A percentile compares a stretch with the other conserved stretches of the same genome.
These are phyloP conservation scores for Gouania willdenowi DNA, from an alignment of 2,797 vertebrate genomes.

Conservation along the genomic window DNA sequence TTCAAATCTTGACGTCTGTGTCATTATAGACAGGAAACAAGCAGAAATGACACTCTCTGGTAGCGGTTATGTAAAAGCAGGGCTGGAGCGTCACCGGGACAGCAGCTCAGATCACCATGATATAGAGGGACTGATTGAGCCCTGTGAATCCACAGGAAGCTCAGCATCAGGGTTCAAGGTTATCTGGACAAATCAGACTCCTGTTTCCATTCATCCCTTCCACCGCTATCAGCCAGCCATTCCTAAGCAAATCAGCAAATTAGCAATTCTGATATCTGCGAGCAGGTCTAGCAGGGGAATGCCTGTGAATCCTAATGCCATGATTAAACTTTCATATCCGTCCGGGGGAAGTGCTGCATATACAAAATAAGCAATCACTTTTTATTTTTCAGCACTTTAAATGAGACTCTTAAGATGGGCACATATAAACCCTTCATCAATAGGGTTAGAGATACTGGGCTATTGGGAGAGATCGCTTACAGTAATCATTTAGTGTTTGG, in stretches of 20 bases:
- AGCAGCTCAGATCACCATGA: constrained; percentile 65
- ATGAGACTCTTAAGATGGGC: constrained; percentile 35
- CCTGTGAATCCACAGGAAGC: constrained; percentile 54
- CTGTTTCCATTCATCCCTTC: constrained; percentile 68
- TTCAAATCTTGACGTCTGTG: constrained; percentile 31
- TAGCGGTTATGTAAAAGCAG: constrained; percentile 40
- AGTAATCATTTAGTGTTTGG: too few relatives aligned
- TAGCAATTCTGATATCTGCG: constrained; percentile 76
- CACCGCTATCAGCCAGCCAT: constrained; percentile 54
- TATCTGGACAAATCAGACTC: constrained; percentile 74
- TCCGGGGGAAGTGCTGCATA: constrained; percentile 67
- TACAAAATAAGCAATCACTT: constrained; percentile 66
- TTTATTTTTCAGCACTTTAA: constrained; percentile 61
- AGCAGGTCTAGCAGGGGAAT: constrained; percentile 68
- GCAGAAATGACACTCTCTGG: constrained; percentile 35
- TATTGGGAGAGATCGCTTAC: constrained; percentile 17
- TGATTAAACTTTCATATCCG: constrained; percentile 74
- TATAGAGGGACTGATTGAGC: constrained; percentile 67
- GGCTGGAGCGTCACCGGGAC: constrained; percentile 20
- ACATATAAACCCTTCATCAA: constrained; percentile 55
- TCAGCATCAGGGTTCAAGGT: constrained; percentile 66
- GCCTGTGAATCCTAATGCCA: constrained; percentile 74
- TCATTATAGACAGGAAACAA: constrained; percentile 19
- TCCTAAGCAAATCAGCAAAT: constrained; percentile 65
- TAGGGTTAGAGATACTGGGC: constrained; percentile 55